Base-by-base conservation (phyloP, 2,113 vertebrate genomes). In the Siphamia tubifer region DNA sequence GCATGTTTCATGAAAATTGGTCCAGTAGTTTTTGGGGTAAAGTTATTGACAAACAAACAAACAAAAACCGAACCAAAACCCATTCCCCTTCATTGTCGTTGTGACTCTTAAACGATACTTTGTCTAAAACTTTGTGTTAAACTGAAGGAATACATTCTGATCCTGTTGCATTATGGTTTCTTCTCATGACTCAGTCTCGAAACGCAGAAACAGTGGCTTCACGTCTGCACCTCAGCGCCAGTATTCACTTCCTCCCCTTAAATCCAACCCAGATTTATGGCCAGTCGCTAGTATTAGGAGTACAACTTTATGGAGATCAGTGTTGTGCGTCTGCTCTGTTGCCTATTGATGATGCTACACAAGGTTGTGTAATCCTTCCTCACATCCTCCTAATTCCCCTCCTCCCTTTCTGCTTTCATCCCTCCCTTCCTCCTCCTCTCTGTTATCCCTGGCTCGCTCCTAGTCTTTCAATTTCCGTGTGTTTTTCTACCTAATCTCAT, bases 401-500 rank as follows among this genome's bases (percentile, higher is more conserved):
- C 38, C 66, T 66, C 61, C 49, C 35, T 57, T 23, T 67, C 52
- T 61, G 47, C 74, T 83, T 81, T 84, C 73, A 84, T 77, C 70
- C 74, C 20, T 28, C 17, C 35, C 13, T 77, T 48, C 70, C 74
- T 62, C 69, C 70, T 68, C 70, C 79, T 67, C 70, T 76, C 52
- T 23, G 58, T 45, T 81, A 87, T 84, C 76, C 72, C 56, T 9
- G 60, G 55, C 77, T 80, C 25, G 39, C 65, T 82, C 69, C 55
- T 63, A 60, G 71, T 84, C 79, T 58, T 48, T 79, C 79, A 82
- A 78, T 87, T 80, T 87, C 76, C 83, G 76, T 49, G 38, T 76
- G 73, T 82, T 83, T 86, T 81, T 68, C 11, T 65, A 53, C 35
- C 47, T 84, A 85, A 86, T 87, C 85, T 84, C 61, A 80, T 63